These are phyloP conservation scores for Danio tinwini DNA, from an alignment of 2,797 vertebrate species.

Conservation along the genomic window DNA sequence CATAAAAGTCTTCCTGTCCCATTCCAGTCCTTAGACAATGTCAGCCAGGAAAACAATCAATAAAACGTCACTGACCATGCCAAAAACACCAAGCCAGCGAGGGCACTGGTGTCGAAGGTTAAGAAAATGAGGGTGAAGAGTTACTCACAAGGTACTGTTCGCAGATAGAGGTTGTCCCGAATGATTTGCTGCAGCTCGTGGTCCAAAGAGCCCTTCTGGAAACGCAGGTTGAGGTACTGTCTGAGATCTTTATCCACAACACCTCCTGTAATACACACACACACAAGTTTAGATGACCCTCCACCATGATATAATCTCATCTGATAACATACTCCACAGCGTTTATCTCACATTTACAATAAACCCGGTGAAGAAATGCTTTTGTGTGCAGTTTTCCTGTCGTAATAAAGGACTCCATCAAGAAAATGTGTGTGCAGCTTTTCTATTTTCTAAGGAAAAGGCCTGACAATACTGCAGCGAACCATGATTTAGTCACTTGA, in stretches of 20 bases:
- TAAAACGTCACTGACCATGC: not conserved
- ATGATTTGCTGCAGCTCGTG: constrained; percentile 99
- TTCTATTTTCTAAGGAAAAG: constrained; percentile 33
- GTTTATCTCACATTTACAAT: constrained; percentile 17
- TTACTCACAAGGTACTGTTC: constrained; percentile 96
- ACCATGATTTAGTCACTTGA: constrained; percentile 18
- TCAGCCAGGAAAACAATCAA: not conserved
- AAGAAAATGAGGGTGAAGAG: not conserved
- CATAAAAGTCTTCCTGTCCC: not conserved
- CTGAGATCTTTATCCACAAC: constrained; percentile 98
- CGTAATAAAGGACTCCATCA: constrained; percentile 26
- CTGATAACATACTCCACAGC: constrained; percentile 22
- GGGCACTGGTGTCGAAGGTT: not conserved
- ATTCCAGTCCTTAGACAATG: not conserved
- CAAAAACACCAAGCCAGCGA: not conserved
- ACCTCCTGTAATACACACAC: constrained; percentile 84
- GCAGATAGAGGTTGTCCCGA: constrained; percentile 99
- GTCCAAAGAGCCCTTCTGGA: constrained; percentile 98
- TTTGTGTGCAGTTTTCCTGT: constrained; percentile 39
- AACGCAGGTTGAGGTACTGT: constrained; percentile 98
- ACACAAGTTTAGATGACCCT: constrained; percentile 43
- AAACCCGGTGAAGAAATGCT: constrained; percentile 26
- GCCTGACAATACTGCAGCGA: constrained; percentile 34
- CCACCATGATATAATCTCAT: constrained; percentile 12
- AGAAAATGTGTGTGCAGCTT: not conserved